phyloP scores from a whole-genome alignment of 2,888 invertebrate species.

The Sialis fuliginosa region DNA sequence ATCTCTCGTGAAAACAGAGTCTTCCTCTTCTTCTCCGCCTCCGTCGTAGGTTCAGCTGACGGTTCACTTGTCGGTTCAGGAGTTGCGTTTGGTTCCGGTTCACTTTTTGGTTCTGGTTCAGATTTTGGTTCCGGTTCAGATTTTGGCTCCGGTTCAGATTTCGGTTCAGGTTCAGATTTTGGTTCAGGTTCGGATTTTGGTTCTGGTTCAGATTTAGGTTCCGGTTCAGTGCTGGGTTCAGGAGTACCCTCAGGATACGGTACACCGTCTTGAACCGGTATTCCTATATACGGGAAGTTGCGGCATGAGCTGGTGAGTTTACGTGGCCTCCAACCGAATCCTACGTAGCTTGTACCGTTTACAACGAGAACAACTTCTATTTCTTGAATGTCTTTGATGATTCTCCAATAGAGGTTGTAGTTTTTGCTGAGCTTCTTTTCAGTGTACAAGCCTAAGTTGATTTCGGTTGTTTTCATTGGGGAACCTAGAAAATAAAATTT shows the following conservation, averaged over 20 bases:
- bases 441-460: constrained; percentile 54
- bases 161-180: constrained; percentile 16
- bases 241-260: background rate
- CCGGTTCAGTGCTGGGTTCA: constrained; percentile 22
- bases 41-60: constrained; percentile 19
- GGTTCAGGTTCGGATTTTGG: constrained; percentile 22
- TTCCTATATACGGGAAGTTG: constrained; percentile 50
- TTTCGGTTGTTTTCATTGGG: constrained; percentile 50
- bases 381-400: constrained; percentile 67
- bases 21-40: constrained; percentile 19
- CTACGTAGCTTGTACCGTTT: constrained; percentile 77
- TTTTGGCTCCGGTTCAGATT: constrained; percentile 19
- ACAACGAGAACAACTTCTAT: constrained; percentile 74
- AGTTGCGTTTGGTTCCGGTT: constrained; percentile 19
- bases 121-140: constrained; percentile 24
- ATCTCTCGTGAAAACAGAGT: constrained; percentile 17
- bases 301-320: constrained; percentile 57
- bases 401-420: constrained; percentile 69
- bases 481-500: constrained; percentile 35
- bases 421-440: constrained; percentile 53
- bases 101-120: constrained; percentile 21
- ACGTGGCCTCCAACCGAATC: constrained; percentile 82
- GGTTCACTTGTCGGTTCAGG: constrained; percentile 18
- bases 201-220: constrained; percentile 20
- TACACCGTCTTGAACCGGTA: no score